A percentile compares a stretch with the other conserved stretches of the same genome.
Evolutionary conservation across 2,888 invertebrate genomes (phyloP).

Genomic region (Cerceris ruficornis): DNA sequence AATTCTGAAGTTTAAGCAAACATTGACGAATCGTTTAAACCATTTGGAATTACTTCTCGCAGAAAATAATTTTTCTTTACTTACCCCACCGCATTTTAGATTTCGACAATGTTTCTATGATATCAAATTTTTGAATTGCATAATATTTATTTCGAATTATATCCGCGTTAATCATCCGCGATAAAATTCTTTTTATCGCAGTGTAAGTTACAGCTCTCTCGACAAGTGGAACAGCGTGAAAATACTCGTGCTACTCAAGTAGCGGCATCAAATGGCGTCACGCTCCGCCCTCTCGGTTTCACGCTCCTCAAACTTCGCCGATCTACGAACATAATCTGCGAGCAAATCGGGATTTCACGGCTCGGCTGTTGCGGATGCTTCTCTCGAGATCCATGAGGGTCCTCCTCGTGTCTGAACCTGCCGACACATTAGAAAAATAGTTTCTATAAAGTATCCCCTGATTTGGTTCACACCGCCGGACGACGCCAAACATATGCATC

Average conservation of each 20-base stretch:
- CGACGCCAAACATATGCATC: no score
- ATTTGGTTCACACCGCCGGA: slow-evolving; percentile 3
- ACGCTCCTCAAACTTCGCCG: slow-evolving; percentile 73
- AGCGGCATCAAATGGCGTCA: slow-evolving; percentile 69
- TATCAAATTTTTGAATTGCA: no score
- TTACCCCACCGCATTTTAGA: no score
- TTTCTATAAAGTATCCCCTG: slow-evolving; percentile 16
- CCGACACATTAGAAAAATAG: slow-evolving; percentile 27
- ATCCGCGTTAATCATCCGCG: no score
- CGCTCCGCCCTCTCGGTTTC: slow-evolving; percentile 75
- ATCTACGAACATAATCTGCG: slow-evolving; percentile 76
- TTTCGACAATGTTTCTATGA: no score
- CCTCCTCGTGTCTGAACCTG: slow-evolving; percentile 33
- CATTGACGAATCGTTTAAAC: no score
- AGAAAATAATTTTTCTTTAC: no score
- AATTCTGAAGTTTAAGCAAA: no score
- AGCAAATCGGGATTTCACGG: slow-evolving; percentile 79
- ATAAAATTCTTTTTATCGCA: no score
- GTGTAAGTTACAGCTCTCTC: background rate
- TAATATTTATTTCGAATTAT: no score
- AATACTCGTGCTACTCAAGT: slow-evolving; percentile 61
- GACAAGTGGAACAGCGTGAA: slow-evolving; percentile 58
- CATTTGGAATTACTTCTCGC: no score
- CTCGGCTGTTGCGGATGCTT: slow-evolving; percentile 64
- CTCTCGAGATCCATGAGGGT: slow-evolving; percentile 58